Conservation (phyloP, 2,113 vertebrate genomes). For the Himantopus leucocephalus region DNA sequence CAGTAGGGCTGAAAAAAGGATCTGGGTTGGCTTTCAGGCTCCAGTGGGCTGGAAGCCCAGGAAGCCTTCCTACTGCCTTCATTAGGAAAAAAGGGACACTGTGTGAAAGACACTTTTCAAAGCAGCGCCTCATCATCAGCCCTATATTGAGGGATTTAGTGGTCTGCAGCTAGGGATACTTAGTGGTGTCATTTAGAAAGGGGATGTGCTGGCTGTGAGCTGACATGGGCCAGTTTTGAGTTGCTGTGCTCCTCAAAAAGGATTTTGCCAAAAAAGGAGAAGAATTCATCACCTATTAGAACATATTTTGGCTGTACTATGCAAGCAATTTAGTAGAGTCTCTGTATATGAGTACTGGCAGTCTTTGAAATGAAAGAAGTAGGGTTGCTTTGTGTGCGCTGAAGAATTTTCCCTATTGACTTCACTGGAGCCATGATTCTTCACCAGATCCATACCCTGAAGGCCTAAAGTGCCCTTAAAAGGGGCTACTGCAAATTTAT, state of each 20-base stretch:
- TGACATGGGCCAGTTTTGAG: neutral
- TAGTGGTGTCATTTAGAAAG: neutral
- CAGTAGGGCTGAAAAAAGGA: neutral
- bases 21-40: neutral
- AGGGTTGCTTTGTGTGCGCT: neutral
- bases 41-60: neutral
- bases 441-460: neutral
- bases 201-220: neutral
- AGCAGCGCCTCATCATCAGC: neutral
- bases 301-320: neutral
- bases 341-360: neutral
- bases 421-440: neutral
- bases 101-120: neutral
- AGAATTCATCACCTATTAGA: conserved; percentile 4
- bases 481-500: neutral
- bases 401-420: neutral
- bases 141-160: neutral
- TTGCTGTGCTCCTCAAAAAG: neutral
- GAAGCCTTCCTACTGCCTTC: neutral
- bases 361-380: neutral
- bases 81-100: neutral
- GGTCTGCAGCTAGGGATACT: neutral
- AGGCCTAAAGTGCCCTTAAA: neutral
- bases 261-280: conserved; percentile 30
- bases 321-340: neutral